Base-by-base conservation (phyloP, 2,113 vertebrate species). In the Chrysemys picta region DNA sequence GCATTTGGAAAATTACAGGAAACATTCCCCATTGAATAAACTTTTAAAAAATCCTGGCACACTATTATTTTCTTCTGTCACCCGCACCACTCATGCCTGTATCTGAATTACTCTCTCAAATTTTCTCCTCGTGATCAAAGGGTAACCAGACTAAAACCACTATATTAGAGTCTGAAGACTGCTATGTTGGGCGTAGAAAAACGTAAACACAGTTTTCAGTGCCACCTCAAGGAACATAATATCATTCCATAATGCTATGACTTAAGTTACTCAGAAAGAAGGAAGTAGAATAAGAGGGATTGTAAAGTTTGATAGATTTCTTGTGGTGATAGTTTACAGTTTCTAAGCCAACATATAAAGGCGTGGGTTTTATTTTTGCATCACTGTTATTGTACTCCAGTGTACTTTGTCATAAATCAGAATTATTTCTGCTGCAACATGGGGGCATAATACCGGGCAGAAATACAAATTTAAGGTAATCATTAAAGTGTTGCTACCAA, bases 301-400 rank as follows among this genome's bases (percentile, higher is more conserved):
- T 97, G 97, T 98, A 98, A 98, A 97, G 92, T 98, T 97, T 97
- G 96, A 97, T 97, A 96, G 97, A 96, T 97, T 97, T 97, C 96
- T 97, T 94, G 96, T 93, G 97, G 91, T 94, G 96, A 95, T 96
- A 96, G 96, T 97, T 97, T 96, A 96, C 96, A 97, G 96, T 97
- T 97, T 97, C 97, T 94, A 95, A 96, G 95, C 94, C 95, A 97
- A 97, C 95, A 96, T 93, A 95, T 95, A 94, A 97, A 97, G 95
- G 96, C 94, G 96, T 96, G 96, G 91, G 95, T 96, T 96, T 97
- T 97, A 95, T 96, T 97, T 97, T 97, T 97, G 95, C 95, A 90
- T 96, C 94, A 89, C 94, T 93, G 94, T 97, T 98, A 96, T 96
- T 97, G 97, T 97, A 94, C 94, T 97, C 95, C 89, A 89, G 93